phyloP scores from a whole-genome alignment of 2,797 vertebrate species.

The Xenentodon cancila region DNA sequence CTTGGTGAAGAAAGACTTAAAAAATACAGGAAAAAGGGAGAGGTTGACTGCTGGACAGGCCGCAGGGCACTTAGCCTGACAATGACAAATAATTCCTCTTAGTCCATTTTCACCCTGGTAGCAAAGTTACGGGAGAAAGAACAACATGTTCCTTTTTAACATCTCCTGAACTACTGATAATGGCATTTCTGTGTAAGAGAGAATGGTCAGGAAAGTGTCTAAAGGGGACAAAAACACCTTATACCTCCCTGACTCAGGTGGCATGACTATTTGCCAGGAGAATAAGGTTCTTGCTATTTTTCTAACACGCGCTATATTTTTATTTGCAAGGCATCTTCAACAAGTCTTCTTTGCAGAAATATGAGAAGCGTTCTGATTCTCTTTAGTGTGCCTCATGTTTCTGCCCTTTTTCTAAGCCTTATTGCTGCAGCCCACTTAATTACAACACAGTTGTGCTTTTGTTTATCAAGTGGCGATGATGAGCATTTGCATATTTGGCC shows the following conservation, averaged over 20 bases:
- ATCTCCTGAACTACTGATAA: slow-evolving; percentile 59
- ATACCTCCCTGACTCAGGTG: slow-evolving; percentile 5
- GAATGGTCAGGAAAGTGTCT: slow-evolving; percentile 26
- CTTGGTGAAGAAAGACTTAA: slow-evolving; percentile 10
- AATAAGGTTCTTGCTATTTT: background rate
- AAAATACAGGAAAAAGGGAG: slow-evolving; percentile 17
- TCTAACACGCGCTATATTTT: too few relatives aligned
- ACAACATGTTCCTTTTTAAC: slow-evolving; percentile 60
- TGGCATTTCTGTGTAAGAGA: slow-evolving; percentile 58
- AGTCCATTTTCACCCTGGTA: slow-evolving; percentile 63
- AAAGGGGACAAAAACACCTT: slow-evolving; percentile 13
- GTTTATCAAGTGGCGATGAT: slow-evolving; percentile 10
- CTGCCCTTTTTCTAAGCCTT: background rate
- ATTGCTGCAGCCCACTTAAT: slow-evolving; percentile 37
- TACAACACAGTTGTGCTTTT: slow-evolving; percentile 20
- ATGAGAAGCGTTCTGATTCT: background rate
- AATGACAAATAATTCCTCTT: slow-evolving; percentile 59
- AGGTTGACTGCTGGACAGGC: slow-evolving; percentile 38
- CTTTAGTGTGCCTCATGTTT: background rate
- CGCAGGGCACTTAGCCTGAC: slow-evolving; percentile 52
- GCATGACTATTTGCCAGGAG: background rate
- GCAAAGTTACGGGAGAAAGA: slow-evolving; percentile 52
- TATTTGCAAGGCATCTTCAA: background rate
- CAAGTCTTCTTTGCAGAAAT: background rate
- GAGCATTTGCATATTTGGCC: slow-evolving; percentile 34